Conservation (phyloP, 2,113 vertebrate genomes). For the Chaetodon trifascialis region DNA sequence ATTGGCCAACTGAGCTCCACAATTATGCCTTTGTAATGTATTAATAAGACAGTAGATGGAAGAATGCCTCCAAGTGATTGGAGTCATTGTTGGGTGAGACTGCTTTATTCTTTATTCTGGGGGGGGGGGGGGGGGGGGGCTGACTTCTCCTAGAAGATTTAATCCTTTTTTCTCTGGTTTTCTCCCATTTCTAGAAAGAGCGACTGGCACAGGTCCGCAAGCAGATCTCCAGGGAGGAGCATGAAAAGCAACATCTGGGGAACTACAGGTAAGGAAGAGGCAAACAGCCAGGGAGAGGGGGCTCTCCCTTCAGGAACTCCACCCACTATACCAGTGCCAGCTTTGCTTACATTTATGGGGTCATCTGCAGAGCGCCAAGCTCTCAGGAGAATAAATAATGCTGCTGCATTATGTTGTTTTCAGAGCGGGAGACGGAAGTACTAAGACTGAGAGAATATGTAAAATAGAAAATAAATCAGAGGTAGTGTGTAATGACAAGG, state of each 20-base stretch:
- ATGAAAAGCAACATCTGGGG: slow-evolving; percentile 96
- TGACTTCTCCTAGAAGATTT: slow-evolving; percentile 21
- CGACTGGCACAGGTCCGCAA: slow-evolving; percentile 95
- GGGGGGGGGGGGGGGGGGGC: background rate
- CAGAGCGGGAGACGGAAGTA: slow-evolving; percentile 3
- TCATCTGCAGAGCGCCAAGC: slow-evolving; percentile 46
- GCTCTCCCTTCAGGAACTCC: slow-evolving; percentile 22
- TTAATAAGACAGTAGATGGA: slow-evolving; percentile 58
- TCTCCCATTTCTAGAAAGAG: slow-evolving; percentile 90
- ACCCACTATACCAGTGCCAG: slow-evolving; percentile 36
- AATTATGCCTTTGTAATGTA: slow-evolving; percentile 72
- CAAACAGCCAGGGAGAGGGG: slow-evolving; percentile 5
- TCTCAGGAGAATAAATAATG: slow-evolving; percentile 61
- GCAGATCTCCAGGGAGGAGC: slow-evolving; percentile 94
- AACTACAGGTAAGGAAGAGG: slow-evolving; percentile 92
- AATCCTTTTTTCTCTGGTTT: slow-evolving; percentile 8
- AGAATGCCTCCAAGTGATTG: slow-evolving; percentile 64
- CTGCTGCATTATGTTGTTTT: slow-evolving; percentile 42
- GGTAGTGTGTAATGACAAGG: slow-evolving; percentile 2
- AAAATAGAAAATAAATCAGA: slow-evolving; percentile 17
- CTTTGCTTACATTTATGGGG: slow-evolving; percentile 61
- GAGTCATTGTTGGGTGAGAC: slow-evolving; percentile 37
- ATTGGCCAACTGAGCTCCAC: slow-evolving; percentile 67
- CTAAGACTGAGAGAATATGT: slow-evolving; percentile 25
- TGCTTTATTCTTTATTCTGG: slow-evolving; percentile 1